A percentile compares a stretch with the other conserved stretches of the same genome.
Conservation (phyloP, 2,797 vertebrate genomes). For the Siniperca obscura region DNA sequence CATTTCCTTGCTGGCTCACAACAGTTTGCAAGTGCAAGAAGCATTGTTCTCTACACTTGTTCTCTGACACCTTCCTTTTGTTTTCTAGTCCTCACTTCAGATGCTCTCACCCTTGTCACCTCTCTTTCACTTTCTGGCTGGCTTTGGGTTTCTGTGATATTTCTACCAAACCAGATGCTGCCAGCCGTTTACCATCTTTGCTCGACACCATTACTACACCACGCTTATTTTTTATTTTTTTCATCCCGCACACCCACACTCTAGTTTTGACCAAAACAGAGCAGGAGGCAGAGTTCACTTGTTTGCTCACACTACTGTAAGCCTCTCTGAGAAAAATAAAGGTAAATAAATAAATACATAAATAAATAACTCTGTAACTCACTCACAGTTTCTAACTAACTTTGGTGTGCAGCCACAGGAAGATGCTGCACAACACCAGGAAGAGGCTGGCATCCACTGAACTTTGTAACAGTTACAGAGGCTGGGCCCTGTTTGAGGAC, state of each 20-base stretch:
- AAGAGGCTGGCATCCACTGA: slow-evolving; percentile 75
- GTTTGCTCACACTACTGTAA: slow-evolving; percentile 22
- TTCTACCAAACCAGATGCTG: slow-evolving; percentile 52
- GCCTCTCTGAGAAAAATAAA: slow-evolving; percentile 31
- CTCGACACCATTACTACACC: slow-evolving; percentile 34
- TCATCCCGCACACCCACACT: slow-evolving; percentile 47
- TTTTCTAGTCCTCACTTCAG: slow-evolving; percentile 59
- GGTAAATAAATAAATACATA: slow-evolving; percentile 22
- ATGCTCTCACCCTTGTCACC: slow-evolving; percentile 49
- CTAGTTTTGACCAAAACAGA: slow-evolving; percentile 42
- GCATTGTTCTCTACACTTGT: slow-evolving; percentile 74
- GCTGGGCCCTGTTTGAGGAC: slow-evolving; percentile 59
- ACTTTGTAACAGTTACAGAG: slow-evolving; percentile 72
- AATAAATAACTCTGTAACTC: slow-evolving; percentile 21
- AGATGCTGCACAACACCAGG: slow-evolving; percentile 71
- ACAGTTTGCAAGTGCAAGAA: slow-evolving; percentile 69
- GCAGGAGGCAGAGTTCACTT: slow-evolving; percentile 29
- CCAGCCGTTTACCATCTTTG: slow-evolving; percentile 42
- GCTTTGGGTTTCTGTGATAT: slow-evolving; percentile 43
- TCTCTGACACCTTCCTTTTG: slow-evolving; percentile 72
- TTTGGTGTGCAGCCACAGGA: slow-evolving; percentile 67
- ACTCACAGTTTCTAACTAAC: slow-evolving; percentile 36
- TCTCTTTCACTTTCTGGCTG: slow-evolving; percentile 62
- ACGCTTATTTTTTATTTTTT: slow-evolving; percentile 23
- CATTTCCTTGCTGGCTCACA: slow-evolving; percentile 73